Evolutionary conservation across 2,113 vertebrate genomes (phyloP).

Genomic region (Poeciliopsis occidentalis): DNA sequence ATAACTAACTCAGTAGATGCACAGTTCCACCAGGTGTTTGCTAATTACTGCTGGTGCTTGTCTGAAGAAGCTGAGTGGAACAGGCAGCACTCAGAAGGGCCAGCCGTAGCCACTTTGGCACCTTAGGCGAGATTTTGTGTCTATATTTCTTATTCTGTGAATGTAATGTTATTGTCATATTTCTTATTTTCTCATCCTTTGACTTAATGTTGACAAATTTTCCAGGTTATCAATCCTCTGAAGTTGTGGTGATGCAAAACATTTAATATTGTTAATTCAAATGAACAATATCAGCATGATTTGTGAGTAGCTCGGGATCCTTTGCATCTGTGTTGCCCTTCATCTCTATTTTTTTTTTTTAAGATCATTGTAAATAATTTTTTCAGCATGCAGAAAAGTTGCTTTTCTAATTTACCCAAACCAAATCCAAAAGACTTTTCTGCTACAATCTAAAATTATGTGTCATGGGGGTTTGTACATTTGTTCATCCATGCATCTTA

Average conservation of each 20-base stretch:
- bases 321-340: not conserved
- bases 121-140: too few relatives aligned
- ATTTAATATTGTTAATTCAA: not conserved
- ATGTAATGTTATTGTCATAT: too few relatives aligned
- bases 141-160: too few relatives aligned
- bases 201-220: not conserved
- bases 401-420: not conserved
- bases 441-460: not conserved
- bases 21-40: too few relatives aligned
- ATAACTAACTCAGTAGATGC: too few relatives aligned
- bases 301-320: not conserved
- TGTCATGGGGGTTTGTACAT: not conserved
- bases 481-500: slow-evolving; percentile 36
- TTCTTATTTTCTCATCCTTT: not conserved
- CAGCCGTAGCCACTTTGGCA: too few relatives aligned
- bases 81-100: too few relatives aligned
- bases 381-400: not conserved
- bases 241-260: not conserved
- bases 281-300: not conserved
- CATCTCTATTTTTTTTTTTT: too few relatives aligned
- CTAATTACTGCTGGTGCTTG: too few relatives aligned
- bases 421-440: not conserved
- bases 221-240: not conserved
- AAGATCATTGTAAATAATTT: not conserved
- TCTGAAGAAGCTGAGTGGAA: not conserved